A percentile compares a stretch with the other conserved stretches of the same genome.
Evolutionary conservation across 2,888 invertebrate genomes (phyloP).

Genomic region (Hypomecis punctinalis): DNA sequence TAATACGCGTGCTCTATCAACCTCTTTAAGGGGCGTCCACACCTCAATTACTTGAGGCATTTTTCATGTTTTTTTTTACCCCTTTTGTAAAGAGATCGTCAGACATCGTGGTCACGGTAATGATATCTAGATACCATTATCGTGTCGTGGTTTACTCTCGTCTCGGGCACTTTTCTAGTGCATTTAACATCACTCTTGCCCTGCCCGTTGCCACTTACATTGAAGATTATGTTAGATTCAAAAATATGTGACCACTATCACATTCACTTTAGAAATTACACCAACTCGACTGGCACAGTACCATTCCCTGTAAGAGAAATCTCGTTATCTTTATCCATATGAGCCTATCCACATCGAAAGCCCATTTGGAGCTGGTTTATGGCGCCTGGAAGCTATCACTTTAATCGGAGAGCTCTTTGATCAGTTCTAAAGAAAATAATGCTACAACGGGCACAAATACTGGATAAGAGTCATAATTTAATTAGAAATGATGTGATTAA

Average conservation of each 20-base stretch:
- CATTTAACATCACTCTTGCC: no score
- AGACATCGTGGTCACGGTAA: no score
- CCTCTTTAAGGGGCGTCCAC: no score
- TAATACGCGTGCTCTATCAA: no score
- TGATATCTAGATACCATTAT: no score
- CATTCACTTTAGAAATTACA: conserved; percentile 12
- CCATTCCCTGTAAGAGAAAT: background rate
- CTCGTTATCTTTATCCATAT: conserved; percentile 27
- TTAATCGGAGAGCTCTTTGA: conserved; percentile 20
- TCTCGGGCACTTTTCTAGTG: no score
- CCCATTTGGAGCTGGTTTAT: conserved; percentile 35
- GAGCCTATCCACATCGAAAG: conserved; percentile 23
- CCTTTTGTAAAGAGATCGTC: no score
- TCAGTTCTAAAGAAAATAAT: conserved; percentile 8
- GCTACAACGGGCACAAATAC: background rate
- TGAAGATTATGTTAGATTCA: background rate
- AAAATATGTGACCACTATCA: background rate
- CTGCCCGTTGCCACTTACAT: no score
- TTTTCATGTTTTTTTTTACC: no score
- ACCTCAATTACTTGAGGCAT: no score
- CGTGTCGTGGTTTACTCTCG: no score
- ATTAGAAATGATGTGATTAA: background rate
- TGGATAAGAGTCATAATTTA: background rate
- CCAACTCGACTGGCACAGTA: no score
- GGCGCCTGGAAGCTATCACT: conserved; percentile 23